Conservation (phyloP, 2,113 vertebrate genomes). For the Pteruthius melanotis region DNA sequence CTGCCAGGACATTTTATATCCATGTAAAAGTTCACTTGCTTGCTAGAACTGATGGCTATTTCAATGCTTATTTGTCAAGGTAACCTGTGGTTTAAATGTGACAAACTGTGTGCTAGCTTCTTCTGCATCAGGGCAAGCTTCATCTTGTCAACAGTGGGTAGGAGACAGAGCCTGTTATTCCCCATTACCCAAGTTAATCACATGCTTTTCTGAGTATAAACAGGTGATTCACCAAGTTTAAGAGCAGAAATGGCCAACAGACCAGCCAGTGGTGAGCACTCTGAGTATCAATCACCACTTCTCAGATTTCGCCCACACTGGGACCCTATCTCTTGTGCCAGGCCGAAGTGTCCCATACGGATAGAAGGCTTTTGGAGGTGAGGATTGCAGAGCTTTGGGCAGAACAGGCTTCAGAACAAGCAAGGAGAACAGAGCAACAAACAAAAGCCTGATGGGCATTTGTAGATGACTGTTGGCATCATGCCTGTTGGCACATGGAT, state of each 20-base stretch:
- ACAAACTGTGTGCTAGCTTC: not conserved
- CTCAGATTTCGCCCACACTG: not conserved
- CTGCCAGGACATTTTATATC: not conserved
- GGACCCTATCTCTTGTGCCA: not conserved
- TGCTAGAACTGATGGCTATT: not conserved
- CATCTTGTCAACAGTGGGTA: not conserved
- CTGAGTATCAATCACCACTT: not conserved
- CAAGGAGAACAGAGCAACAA: not conserved
- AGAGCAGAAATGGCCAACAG: not conserved
- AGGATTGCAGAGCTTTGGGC: not conserved
- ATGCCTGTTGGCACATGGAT: not conserved
- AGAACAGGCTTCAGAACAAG: not conserved
- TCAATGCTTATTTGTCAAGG: not conserved
- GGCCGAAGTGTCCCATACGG: not conserved
- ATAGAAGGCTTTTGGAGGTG: not conserved
- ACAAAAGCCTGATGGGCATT: not conserved
- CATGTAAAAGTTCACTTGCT: not conserved
- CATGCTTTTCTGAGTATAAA: not conserved
- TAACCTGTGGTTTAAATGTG: not conserved
- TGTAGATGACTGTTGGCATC: not conserved
- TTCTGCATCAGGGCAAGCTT: not conserved
- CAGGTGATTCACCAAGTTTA: not conserved
- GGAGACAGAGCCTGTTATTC: not conserved
- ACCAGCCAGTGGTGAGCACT: not conserved
- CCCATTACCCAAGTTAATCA: not conserved